Evolutionary conservation across 2,888 invertebrate species (phyloP).

Genomic region (Polymixis lichenea): DNA sequence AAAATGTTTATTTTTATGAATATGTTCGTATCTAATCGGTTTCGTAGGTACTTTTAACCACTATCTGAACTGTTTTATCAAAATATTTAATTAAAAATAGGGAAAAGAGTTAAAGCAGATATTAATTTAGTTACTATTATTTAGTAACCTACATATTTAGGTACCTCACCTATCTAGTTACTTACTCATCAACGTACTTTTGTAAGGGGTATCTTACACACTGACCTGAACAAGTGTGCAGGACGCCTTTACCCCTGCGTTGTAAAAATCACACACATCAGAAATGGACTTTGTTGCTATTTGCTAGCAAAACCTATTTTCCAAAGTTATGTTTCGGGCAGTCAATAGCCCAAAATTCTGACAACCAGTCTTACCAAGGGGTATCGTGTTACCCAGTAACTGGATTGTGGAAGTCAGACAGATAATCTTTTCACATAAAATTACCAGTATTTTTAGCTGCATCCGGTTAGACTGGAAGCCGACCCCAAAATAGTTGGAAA

Average conservation of each 20-base stretch:
- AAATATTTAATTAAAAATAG: slow-evolving; percentile 49
- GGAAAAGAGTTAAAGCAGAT: slow-evolving; percentile 11
- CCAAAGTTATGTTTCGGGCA: not conserved
- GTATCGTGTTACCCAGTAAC: too few species aligned
- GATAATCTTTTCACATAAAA: too few species aligned
- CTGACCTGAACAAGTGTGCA: too few species aligned
- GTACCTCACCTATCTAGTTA: not conserved
- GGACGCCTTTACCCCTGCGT: not conserved
- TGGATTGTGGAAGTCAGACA: too few species aligned
- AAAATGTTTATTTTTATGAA: slow-evolving; percentile 27
- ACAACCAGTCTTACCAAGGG: too few species aligned
- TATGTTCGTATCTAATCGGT: slow-evolving; percentile 44
- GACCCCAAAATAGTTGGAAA: too few species aligned
- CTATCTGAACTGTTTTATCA: slow-evolving; percentile 54
- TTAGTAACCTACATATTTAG: not conserved
- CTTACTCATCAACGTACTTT: not conserved
- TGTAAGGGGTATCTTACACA: not conserved
- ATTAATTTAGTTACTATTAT: slow-evolving; percentile 9
- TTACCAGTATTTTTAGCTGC: too few species aligned
- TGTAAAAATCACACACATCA: not conserved
- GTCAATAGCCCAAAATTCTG: too few species aligned
- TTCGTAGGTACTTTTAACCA: slow-evolving; percentile 7
- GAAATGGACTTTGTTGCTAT: not conserved
- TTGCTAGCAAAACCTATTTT: not conserved
- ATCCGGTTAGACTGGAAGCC: too few species aligned